Percentiles rank a stretch among this genome's conserved stretches.
Evolutionary conservation across 2,113 vertebrate genomes (phyloP).

Genomic region (Pycnonotus jocosus): DNA sequence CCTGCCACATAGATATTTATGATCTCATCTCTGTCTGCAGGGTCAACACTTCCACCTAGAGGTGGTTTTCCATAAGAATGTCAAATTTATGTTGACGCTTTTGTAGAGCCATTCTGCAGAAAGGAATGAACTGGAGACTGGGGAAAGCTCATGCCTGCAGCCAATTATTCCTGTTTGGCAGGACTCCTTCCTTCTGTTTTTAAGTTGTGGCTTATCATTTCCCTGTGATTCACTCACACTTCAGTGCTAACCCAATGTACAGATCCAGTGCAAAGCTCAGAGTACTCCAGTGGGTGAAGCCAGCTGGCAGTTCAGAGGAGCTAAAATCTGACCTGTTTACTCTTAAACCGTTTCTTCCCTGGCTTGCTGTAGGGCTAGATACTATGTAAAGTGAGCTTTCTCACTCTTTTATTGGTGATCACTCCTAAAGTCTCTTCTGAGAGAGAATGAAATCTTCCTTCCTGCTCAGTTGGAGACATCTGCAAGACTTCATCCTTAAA

Average conservation of each 20-base stretch:
- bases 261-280: not conserved
- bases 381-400: not conserved
- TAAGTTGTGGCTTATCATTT: not conserved
- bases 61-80: constrained; percentile 46
- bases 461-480: not conserved
- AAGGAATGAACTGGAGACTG: not conserved
- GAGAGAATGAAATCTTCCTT: not conserved
- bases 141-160: not conserved
- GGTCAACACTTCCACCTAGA: constrained; percentile 67
- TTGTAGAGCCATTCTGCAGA: not conserved
- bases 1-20: constrained; percentile 36
- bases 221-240: not conserved
- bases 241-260: not conserved
- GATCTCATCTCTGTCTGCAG: constrained; percentile 45
- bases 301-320: not conserved
- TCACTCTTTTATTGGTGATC: not conserved
- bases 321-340: not conserved
- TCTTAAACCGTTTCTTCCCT: not conserved
- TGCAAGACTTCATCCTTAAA: not conserved
- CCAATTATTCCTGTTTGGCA: constrained; percentile 14
- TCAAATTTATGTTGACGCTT: constrained; percentile 9
- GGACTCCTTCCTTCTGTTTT: not conserved
- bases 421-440: not conserved
- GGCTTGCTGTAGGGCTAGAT: not conserved
- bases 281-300: not conserved